Base-by-base conservation (phyloP, 1,140 invertebrate species). In the Colletes gigas region DNA sequence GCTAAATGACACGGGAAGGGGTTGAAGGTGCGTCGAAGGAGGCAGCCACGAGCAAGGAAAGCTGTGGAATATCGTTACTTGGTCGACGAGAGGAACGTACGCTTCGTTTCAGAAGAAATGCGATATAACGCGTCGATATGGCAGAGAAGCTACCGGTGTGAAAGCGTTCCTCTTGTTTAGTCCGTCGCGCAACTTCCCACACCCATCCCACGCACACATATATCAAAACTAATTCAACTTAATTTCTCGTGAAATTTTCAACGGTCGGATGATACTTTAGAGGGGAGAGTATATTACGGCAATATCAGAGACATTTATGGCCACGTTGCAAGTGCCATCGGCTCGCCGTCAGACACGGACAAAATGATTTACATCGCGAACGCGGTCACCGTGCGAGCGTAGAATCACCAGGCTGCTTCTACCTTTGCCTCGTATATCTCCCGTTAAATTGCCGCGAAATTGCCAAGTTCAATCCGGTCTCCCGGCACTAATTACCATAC, bases 301-400 rank as follows among this genome's bases (percentile, higher is more conserved):
- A 68, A 75, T 80, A 75, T 52, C 63, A 19, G 72, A 55, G 65
- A 80, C 78, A 80, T 75, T 80, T 80, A 80, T 80, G 71, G 63
- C 52, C 55, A 5, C 44, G 71, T 75, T 75, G 78, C 78, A 44
- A 80, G 78, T 75, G 72, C 72, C 78, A 80, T 80, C 78, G 78
- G 62, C 44, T 62, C 21, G 65, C 70, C 47, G 63, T 80, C 78
- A 81, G 69, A 71, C 54, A 52, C 67, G 70, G 69, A 80, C 78
- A 21, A 83, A 79, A 85, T 85, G 83, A 85, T 85, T 85, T 85
- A 85, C 83, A 78, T 67, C 55, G 71, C 39, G 82, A 67, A 63
- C 60, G 39, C 50, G n/a, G 73, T 6, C 52, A 8, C 47, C 47
- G 59, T 41, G 71, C n/a, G 59, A 44, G 47, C 65, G 30, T 63